Percentiles rank a stretch among this genome's conserved stretches.
These are phyloP conservation scores for Athalia cordata DNA, from an alignment of 2,888 invertebrate species.

Conservation along the genomic window DNA sequence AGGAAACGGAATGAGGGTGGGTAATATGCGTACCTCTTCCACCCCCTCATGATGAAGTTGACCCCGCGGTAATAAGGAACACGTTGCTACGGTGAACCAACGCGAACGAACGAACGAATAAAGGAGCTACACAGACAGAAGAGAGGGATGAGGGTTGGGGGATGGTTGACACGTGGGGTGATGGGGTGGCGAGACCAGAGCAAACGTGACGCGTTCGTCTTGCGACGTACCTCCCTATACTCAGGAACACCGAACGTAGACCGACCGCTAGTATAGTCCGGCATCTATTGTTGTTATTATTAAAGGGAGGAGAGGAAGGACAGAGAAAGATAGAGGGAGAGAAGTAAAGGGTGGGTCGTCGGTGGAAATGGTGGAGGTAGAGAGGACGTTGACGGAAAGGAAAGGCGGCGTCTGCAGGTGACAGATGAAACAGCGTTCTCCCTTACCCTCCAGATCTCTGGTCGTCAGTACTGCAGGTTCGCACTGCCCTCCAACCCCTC, in stretches of 20 bases:
- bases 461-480: slow-evolving; percentile 39
- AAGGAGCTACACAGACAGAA: slow-evolving; percentile 42
- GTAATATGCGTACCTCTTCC: slow-evolving; percentile 45
- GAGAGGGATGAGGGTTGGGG: slow-evolving; percentile 51
- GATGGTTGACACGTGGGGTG: slow-evolving; percentile 64
- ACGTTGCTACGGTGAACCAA: slow-evolving; percentile 62
- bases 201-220: slow-evolving; percentile 73
- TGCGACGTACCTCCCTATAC: slow-evolving; percentile 61
- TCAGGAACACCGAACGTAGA: slow-evolving; percentile 59
- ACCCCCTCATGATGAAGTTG: slow-evolving; percentile 70
- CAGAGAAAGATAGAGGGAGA: slow-evolving; percentile 46
- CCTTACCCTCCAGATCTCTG: slow-evolving; percentile 39
- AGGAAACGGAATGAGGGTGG: not conserved
- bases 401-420: slow-evolving; percentile 74
- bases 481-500: slow-evolving; percentile 49
- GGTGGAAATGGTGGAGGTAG: slow-evolving; percentile 59
- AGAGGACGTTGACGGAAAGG: slow-evolving; percentile 73
- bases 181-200: slow-evolving; percentile 54
- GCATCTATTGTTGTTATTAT: slow-evolving; percentile 73
- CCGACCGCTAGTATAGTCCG: slow-evolving; percentile 61
- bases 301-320: slow-evolving; percentile 62
- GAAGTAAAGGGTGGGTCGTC: slow-evolving; percentile 51
- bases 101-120: slow-evolving; percentile 47
- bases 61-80: slow-evolving; percentile 69
- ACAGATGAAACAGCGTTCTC: slow-evolving; percentile 72